These are phyloP conservation scores for Desmophyllum pertusum DNA, from an alignment of 92 coral and sea anemone genomes.

Conservation along the genomic window DNA sequence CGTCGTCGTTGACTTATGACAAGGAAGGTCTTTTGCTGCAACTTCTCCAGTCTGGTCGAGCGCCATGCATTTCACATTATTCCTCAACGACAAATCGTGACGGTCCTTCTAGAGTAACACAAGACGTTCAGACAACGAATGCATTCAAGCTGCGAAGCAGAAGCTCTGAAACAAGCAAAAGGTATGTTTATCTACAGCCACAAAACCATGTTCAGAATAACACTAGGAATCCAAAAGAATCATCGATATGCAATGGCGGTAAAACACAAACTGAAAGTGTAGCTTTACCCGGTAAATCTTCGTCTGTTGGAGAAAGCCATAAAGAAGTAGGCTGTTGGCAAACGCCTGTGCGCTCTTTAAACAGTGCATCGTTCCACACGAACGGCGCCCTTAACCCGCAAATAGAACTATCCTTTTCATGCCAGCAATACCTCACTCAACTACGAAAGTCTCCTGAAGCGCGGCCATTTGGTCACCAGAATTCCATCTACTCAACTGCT, in stretches of 20 bases:
- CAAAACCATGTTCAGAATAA: not conserved
- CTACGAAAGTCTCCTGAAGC: not conserved
- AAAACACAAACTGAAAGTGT: not conserved
- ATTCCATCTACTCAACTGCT: not conserved
- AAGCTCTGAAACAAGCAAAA: not conserved
- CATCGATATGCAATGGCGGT: not conserved
- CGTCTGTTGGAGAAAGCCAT: not conserved
- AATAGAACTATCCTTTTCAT: slow-evolving; percentile 6
- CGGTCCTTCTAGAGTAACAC: not conserved
- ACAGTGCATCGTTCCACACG: not conserved
- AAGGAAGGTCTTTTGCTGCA: slow-evolving; percentile 1
- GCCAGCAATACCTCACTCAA: slow-evolving; percentile 20
- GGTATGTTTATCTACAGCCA: not conserved
- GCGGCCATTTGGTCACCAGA: not conserved
- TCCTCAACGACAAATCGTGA: too few species aligned
- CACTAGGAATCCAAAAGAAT: not conserved
- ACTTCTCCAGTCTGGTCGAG: not conserved
- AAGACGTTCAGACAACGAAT: not conserved
- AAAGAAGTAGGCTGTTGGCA: not conserved
- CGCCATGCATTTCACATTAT: not conserved
- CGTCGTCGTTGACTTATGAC: not conserved
- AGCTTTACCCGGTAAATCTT: not conserved
- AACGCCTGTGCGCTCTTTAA: not conserved
- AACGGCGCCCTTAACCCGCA: not conserved
- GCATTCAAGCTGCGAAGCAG: not conserved